These are phyloP conservation scores for Brachypterus glaber DNA, from an alignment of 2,888 invertebrate genomes.

Conservation along the genomic window DNA sequence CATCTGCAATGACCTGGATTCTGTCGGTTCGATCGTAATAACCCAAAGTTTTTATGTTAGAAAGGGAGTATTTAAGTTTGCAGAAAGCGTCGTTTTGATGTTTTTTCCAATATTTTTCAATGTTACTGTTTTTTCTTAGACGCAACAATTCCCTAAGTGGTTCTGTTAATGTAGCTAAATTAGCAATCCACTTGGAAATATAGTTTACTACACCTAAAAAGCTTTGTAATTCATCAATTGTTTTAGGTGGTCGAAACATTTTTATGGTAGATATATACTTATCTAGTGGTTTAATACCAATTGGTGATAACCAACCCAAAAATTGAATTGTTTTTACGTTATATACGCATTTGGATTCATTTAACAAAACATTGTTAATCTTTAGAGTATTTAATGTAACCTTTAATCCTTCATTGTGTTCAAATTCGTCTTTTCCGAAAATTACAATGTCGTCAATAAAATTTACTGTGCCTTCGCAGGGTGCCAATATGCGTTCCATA, in stretches of 20 bases:
- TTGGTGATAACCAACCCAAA: not conserved
- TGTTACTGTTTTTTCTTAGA: not conserved
- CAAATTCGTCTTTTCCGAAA: not conserved
- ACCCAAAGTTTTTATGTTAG: slow-evolving; percentile 16
- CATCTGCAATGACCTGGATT: slow-evolving; percentile 25
- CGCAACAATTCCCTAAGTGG: not conserved
- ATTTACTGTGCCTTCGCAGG: slow-evolving; percentile 27
- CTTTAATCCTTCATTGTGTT: slow-evolving; percentile 1
- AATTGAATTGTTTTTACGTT: not conserved
- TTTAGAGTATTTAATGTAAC: not conserved
- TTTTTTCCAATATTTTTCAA: not conserved
- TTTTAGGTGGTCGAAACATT: slow-evolving; percentile 4
- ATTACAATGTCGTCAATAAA: not conserved
- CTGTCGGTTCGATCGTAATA: slow-evolving; percentile 21
- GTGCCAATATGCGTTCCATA: slow-evolving; percentile 30
- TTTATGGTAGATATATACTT: slow-evolving; percentile 2
- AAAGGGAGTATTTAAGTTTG: not conserved
- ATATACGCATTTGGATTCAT: not conserved
- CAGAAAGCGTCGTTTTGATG: not conserved
- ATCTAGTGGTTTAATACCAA: slow-evolving; percentile 7
- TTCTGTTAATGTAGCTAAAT: not conserved
- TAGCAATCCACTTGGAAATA: not conserved
- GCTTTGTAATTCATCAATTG: not conserved
- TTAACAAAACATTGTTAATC: slow-evolving; percentile 4
- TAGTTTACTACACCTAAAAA: not conserved